Conservation (phyloP, 1,140 invertebrate genomes). For the Formica exsecta region DNA sequence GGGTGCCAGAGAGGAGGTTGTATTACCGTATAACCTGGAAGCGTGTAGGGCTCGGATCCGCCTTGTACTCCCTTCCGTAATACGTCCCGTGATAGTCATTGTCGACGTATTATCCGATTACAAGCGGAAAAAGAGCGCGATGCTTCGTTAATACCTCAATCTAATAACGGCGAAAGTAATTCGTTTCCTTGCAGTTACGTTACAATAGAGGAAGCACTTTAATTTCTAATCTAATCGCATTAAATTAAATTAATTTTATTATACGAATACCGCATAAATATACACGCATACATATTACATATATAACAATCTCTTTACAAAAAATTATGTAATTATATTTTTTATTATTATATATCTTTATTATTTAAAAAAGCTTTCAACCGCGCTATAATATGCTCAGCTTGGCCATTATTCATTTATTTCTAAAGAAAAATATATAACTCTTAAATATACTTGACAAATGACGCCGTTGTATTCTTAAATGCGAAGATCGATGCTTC, state of each 20-base stretch:
- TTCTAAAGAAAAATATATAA: too few species aligned
- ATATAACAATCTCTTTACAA: not conserved
- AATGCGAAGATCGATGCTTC: not conserved
- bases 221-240: not conserved
- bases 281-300: not conserved
- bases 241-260: slow-evolving; percentile 3
- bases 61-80: slow-evolving; percentile 55
- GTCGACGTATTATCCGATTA: slow-evolving; percentile 77
- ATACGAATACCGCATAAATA: not conserved
- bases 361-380: too few species aligned
- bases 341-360: too few species aligned
- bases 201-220: not conserved
- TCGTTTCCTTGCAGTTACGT: not conserved
- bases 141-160: slow-evolving; percentile 33
- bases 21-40: slow-evolving; percentile 58
- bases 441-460: not conserved
- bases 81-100: slow-evolving; percentile 66
- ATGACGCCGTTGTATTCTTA: not conserved
- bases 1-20: slow-evolving; percentile 68
- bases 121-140: slow-evolving; percentile 76
- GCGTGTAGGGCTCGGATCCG: slow-evolving; percentile 57
- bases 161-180: slow-evolving; percentile 60
- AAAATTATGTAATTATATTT: too few species aligned
- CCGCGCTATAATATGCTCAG: too few species aligned
- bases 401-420: too few species aligned